These are phyloP conservation scores for Coendou prehensilis DNA, from an alignment of 2,797 vertebrate species.

Conservation along the genomic window DNA sequence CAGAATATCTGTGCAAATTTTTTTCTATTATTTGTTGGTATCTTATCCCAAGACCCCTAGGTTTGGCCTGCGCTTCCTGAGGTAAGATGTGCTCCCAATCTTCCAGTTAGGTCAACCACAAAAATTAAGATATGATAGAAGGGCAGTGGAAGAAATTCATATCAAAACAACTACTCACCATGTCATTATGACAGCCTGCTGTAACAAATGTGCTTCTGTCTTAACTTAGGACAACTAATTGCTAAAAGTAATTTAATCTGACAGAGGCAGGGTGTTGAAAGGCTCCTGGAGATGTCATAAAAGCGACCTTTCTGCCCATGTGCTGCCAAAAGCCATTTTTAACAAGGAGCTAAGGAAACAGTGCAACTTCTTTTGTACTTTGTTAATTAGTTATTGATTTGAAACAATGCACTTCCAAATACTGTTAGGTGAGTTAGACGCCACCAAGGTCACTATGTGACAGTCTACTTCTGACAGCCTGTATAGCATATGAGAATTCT, in stretches of 20 bases:
- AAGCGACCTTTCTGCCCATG: conserved; percentile 96
- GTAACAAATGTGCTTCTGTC: conserved; percentile 91
- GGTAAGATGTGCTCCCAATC: conserved; percentile 97
- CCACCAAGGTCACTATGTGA: conserved; percentile 94
- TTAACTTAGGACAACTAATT: conserved; percentile 98
- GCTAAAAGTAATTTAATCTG: conserved; percentile 98
- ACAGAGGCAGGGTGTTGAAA: conserved; percentile 95
- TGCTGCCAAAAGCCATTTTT: conserved; percentile 95
- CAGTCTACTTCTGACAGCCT: conserved; percentile 93
- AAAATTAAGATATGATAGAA: conserved; percentile 93
- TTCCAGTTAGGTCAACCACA: conserved; percentile 99
- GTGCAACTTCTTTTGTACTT: conserved; percentile 98
- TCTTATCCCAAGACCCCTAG: conserved; percentile 85
- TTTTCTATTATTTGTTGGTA: conserved; percentile 85
- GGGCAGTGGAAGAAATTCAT: conserved; percentile 89
- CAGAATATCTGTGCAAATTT: conserved; percentile 77
- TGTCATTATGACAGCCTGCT: conserved; percentile 91
- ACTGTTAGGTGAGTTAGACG: conserved; percentile 95
- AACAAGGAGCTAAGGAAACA: conserved; percentile 95
- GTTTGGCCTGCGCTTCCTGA: conserved; percentile 85
- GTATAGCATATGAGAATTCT: conserved; percentile 85
- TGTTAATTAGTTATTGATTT: conserved; percentile 99
- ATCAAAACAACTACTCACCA: conserved; percentile 91
- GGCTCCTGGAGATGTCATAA: conserved; percentile 96
- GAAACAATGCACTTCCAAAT: conserved; percentile 99